Percentiles rank a stretch among this genome's conserved stretches.
Conservation (phyloP, 2,113 vertebrate species). For the Salvelinus fontinalis region DNA sequence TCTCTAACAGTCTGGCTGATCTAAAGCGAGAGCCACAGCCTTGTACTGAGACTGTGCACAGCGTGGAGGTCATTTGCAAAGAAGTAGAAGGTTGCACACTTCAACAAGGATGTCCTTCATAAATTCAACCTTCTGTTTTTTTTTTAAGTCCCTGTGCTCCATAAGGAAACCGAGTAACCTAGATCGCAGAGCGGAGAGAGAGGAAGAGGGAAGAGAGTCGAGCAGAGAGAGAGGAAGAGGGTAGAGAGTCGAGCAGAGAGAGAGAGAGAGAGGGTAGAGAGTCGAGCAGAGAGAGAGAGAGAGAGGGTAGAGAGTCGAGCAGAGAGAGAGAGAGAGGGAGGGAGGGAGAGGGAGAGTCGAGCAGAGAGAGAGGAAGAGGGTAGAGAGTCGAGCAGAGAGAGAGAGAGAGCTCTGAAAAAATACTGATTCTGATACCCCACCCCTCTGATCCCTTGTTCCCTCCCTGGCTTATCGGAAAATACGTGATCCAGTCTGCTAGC, state of each 20-base stretch:
- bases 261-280: not conserved
- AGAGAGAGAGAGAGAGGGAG: not conserved
- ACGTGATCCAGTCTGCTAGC: slow-evolving; percentile 19
- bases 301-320: not conserved
- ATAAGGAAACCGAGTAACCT: slow-evolving; percentile 79
- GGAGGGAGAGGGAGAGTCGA: slow-evolving; percentile 17
- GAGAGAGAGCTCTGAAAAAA: not conserved
- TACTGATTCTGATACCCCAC: not conserved
- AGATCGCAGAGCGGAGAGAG: slow-evolving; percentile 63
- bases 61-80: slow-evolving; percentile 57
- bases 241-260: not conserved
- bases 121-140: slow-evolving; percentile 72
- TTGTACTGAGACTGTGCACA: slow-evolving; percentile 42
- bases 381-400: not conserved
- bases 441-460: slow-evolving; percentile 12
- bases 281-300: not conserved
- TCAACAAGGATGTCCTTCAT: slow-evolving; percentile 80
- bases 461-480: slow-evolving; percentile 26
- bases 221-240: not conserved
- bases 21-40: slow-evolving; percentile 44
- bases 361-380: not conserved
- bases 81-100: slow-evolving; percentile 70
- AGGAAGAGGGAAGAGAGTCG: slow-evolving; percentile 4
- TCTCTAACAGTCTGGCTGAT: slow-evolving; percentile 32
- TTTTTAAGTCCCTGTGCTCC: slow-evolving; percentile 68